A percentile compares a stretch with the other conserved stretches of the same genome.
Conservation (phyloP, 2,113 vertebrate species). For the Rafetus swinhoei region DNA sequence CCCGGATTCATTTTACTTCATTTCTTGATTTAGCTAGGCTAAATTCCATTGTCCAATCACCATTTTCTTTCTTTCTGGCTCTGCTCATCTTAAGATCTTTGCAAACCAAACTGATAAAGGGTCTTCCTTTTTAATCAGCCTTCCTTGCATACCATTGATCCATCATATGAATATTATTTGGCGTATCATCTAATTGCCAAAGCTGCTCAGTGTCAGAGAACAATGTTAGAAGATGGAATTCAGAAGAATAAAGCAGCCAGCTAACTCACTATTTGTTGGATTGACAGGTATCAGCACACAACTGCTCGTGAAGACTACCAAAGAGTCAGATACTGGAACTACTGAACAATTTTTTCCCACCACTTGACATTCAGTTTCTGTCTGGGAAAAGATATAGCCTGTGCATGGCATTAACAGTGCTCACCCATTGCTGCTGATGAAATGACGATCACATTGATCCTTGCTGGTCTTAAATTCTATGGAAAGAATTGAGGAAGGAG, state of each 20-base stretch:
- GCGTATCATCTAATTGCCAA: background rate
- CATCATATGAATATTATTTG: background rate
- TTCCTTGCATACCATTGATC: background rate
- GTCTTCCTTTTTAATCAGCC: background rate
- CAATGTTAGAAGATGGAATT: rapidly evolving
- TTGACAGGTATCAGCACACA: rapidly evolving
- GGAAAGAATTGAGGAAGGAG: background rate
- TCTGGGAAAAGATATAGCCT: rapidly evolving
- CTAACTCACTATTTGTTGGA: rapidly evolving
- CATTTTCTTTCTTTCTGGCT: background rate
- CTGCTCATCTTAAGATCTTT: background rate
- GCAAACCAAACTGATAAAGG: background rate
- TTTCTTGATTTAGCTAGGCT: background rate
- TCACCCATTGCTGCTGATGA: rapidly evolving
- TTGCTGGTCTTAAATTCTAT: background rate
- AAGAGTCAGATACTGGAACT: background rate
- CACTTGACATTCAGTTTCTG: background rate
- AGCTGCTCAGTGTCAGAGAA: rapidly evolving
- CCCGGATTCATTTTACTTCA: background rate
- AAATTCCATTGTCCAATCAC: background rate
- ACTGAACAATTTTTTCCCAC: background rate
- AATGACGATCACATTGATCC: rapidly evolving
- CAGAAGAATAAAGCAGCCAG: background rate
- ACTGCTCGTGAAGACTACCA: rapidly evolving
- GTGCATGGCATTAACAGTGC: rapidly evolving